Base-by-base conservation (phyloP, 2,113 vertebrate species). In the Elephantulus edwardii region DNA sequence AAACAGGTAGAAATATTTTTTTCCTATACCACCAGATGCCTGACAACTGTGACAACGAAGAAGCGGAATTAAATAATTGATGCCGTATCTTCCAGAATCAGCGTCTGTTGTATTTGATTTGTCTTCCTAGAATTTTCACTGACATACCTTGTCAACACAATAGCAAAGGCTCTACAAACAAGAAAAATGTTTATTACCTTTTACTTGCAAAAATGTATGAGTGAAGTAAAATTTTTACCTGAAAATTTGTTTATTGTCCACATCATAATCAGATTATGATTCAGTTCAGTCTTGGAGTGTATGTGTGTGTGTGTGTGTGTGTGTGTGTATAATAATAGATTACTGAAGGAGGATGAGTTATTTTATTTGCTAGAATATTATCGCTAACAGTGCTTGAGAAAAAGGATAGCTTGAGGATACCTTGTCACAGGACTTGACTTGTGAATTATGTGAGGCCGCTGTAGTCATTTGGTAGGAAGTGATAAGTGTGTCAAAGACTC, bases 31-130 rank as follows among this genome's bases (percentile, higher is more conserved):
- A 50, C 17, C 30, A 85, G n/a, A n/a, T 33, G 86, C 46, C 30
- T 86, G 35, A 72, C 70, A 83, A 38, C 38, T 77, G 64, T 38
- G 80, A 50, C 4, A 60, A 13, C 64, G 30, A 91, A 83, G 78
- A 88, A 76, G 30, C 35, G 83, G 58, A 74, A 83, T 90, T 91
- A 91, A 94, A 92, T 93, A 95, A 89, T 80, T 91, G 42, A 93
- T 93, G 28, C 20, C 5, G 9, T 75, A 89, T 52, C 17, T 82
- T 66, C 71, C 64, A 46, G 38, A 87, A n/a, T 83, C 70, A 75
- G 17, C 11, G 16, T 86, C 33, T 50, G 12, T 85, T 89, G 66
- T 54, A 74, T 77, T 91, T 20, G 46, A 76, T 85, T 91, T 85
- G 44, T 89, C 42, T 50, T 44, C 28, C 38, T 8, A 0, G 66